phyloP scores from a whole-genome alignment of 2,888 invertebrate species.

The Halictus ligatus region DNA sequence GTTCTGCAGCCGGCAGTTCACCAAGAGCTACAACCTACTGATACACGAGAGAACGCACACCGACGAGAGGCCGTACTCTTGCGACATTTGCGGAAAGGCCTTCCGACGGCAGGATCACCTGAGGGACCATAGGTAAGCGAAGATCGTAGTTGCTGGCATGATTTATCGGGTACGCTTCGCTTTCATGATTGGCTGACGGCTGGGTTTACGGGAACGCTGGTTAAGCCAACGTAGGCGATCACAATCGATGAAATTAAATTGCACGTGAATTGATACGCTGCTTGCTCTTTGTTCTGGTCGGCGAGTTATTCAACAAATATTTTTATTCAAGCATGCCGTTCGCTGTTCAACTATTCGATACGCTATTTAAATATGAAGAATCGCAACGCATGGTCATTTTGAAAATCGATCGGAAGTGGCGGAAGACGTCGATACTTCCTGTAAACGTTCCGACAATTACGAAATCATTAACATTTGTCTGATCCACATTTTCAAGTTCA shows the following conservation, averaged over 20 bases:
- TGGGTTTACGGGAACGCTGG: background rate
- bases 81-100: conserved; percentile 98
- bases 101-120: conserved; percentile 99
- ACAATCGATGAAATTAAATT: background rate
- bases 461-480: too few species aligned
- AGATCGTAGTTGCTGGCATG: background rate
- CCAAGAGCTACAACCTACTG: conserved; percentile 99
- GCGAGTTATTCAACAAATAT: background rate
- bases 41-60: conserved; percentile 99
- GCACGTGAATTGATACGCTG: background rate
- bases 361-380: background rate
- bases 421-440: too few species aligned
- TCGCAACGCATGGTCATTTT: background rate
- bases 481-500: too few species aligned
- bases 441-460: too few species aligned
- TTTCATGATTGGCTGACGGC: conserved; percentile 17
- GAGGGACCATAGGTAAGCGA: conserved; percentile 94
- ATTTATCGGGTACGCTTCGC: background rate
- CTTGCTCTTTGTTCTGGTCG: background rate
- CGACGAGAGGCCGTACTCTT: conserved; percentile 97
- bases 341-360: background rate
- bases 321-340: background rate
- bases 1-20: conserved; percentile 98
- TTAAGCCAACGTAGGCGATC: background rate
- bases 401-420: too few species aligned